Base-by-base conservation (phyloP, 2,797 vertebrate genomes). In the Epinephelus malabaricus region DNA sequence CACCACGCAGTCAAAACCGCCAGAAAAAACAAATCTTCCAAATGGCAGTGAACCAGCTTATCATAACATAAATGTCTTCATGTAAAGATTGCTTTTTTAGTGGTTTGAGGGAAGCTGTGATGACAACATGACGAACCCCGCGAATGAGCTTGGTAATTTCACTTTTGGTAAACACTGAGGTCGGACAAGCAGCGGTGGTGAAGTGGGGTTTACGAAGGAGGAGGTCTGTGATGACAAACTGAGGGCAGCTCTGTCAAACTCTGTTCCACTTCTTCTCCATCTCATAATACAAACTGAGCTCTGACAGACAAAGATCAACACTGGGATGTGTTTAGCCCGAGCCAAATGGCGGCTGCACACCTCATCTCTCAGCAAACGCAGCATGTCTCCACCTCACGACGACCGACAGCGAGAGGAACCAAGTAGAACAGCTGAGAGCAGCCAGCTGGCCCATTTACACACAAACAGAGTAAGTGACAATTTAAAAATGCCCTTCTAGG, bases 351-450 rank as follows among this genome's bases (percentile, higher is more conserved):
- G 72, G 62, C 75, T 88, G 72, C 81, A 83, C 79, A 93, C 11
- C 11, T 92, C 92, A 89, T 89, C 71, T 78, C 78, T 85, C 88
- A 76, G 77, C 86, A 86, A 90, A 90, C 12, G 64, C 78, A 84
- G 83, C 78, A 60, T 80, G 76, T 85, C 84, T 75, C 47, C 78
- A 81, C 63, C 63, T 71, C 47, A 61, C 61, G 59, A 58, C 56
- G 6, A 60, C 69, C 64, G 34, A 23, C 58, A 23, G 70, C 66
- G 69, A 56, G 73, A 55, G 63, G 40, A 84, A 47, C 2, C 1
- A 13, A 73, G 78, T 65, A 10, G 45, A 80, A 46, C 76, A 61
- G 78, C 86, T 54, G 60, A 78, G 55, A 66, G 75, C 79, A 78
- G 67, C 76, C 85, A 79, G 73, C 64, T 86, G 86, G 80, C 47